Evolutionary conservation across 2,888 invertebrate species (phyloP).

Genomic region (Drosophila eohydei): DNA sequence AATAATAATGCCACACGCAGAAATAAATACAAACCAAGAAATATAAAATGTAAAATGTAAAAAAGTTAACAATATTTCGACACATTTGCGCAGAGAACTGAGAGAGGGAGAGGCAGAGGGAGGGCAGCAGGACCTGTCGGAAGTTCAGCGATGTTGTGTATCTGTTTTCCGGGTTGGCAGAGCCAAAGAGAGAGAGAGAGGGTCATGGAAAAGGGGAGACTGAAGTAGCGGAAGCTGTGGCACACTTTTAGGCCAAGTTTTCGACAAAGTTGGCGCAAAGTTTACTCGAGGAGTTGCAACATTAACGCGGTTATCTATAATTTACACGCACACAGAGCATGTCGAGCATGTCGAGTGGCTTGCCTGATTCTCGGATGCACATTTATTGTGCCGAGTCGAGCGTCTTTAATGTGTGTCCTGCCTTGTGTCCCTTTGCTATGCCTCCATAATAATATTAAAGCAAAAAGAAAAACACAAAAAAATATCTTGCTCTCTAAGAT

Average conservation of each 20-base stretch:
- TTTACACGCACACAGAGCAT: slow-evolving; percentile 62
- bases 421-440: background rate
- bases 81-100: slow-evolving; percentile 22
- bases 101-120: background rate
- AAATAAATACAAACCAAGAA: slow-evolving; percentile 7
- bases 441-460: slow-evolving; percentile 15
- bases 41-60: slow-evolving; percentile 11
- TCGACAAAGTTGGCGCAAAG: slow-evolving; percentile 45
- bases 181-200: background rate
- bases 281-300: slow-evolving; percentile 59
- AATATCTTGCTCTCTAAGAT: slow-evolving; percentile 55
- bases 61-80: slow-evolving; percentile 38
- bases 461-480: slow-evolving; percentile 13
- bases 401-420: slow-evolving; percentile 46
- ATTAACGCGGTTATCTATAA: slow-evolving; percentile 80
- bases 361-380: slow-evolving; percentile 67
- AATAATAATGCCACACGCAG: slow-evolving; percentile 65
- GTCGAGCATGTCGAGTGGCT: background rate
- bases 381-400: slow-evolving; percentile 42
- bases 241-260: slow-evolving; percentile 67
- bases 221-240: slow-evolving; percentile 20
- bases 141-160: slow-evolving; percentile 57
- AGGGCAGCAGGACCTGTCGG: slow-evolving; percentile 51
- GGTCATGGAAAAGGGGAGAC: slow-evolving; percentile 3
- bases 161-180: slow-evolving; percentile 53